Conservation (phyloP, 2,888 invertebrate genomes). For the Ophion ellenae region DNA sequence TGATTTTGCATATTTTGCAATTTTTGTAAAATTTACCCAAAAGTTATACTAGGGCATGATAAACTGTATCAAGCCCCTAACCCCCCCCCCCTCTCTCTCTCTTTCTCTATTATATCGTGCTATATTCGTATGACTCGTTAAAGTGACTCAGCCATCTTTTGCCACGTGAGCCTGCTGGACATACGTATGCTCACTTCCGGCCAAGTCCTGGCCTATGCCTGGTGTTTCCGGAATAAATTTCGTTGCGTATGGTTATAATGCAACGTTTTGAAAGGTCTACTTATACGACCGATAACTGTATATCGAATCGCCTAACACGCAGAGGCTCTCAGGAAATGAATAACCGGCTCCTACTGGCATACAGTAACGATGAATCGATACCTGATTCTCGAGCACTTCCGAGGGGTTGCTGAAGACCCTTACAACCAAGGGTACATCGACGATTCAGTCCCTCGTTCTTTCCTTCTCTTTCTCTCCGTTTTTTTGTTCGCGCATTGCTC, state of each 20-base stretch:
- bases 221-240: slow-evolving; percentile 18
- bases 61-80: too few relatives aligned
- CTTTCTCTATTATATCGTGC: slow-evolving; percentile 19
- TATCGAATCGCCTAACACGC: slow-evolving; percentile 21
- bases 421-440: neutral
- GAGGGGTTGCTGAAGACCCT: slow-evolving; percentile 17
- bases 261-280: neutral
- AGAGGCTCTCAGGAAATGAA: slow-evolving; percentile 60
- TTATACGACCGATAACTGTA: slow-evolving; percentile 42
- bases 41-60: too few relatives aligned
- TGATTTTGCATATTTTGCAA: too few relatives aligned
- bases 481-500: slow-evolving; percentile 1
- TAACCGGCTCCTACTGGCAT: slow-evolving; percentile 44
- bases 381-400: slow-evolving; percentile 54
- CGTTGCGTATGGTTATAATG: neutral
- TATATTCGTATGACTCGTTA: slow-evolving; percentile 43
- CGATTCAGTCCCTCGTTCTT: neutral
- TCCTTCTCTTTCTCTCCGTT: neutral
- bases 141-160: slow-evolving; percentile 55
- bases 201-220: neutral
- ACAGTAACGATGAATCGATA: slow-evolving; percentile 58
- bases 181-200: slow-evolving; percentile 24
- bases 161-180: slow-evolving; percentile 37
- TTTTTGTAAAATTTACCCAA: too few relatives aligned
- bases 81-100: neutral